Conservation (phyloP, 2,888 invertebrate genomes). For the Andrena minutula region DNA sequence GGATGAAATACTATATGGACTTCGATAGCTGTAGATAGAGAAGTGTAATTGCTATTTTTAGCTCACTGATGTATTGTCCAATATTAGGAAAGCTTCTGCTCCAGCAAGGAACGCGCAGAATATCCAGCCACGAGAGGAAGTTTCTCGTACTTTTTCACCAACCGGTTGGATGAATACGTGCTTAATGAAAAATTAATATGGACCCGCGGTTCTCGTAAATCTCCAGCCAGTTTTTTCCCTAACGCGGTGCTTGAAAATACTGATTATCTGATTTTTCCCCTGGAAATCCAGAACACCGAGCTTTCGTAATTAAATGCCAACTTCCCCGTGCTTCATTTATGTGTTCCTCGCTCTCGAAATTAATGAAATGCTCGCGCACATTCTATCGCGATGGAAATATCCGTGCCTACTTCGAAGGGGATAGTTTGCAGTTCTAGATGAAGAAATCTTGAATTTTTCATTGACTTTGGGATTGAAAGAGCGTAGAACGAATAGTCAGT, state of each 20-base stretch:
- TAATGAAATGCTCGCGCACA: neutral
- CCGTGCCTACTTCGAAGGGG: too few species aligned
- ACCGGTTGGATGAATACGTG: constrained; percentile 15
- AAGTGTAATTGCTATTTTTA: too few species aligned
- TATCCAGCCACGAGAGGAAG: neutral
- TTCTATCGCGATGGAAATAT: neutral
- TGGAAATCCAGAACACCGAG: constrained; percentile 1
- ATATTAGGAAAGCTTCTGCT: too few species aligned
- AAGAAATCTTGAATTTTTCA: neutral
- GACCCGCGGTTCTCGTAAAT: constrained; percentile 4
- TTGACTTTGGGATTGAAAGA: neutral
- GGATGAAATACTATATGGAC: neutral
- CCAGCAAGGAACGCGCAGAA: neutral
- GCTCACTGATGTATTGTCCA: too few species aligned
- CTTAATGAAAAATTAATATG: constrained; percentile 52
- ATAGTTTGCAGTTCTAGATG: neutral
- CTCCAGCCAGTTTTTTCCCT: neutral
- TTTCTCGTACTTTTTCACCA: neutral
- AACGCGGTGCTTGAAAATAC: constrained; percentile 23
- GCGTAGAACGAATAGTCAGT: neutral
- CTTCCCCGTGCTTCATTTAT: neutral
- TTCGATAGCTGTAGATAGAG: too few species aligned
- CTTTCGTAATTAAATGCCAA: constrained; percentile 20
- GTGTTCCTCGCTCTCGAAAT: neutral
- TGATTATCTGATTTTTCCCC: constrained; percentile 8